Conservation (phyloP, 2,113 vertebrate genomes). For the Hippolais icterina region DNA sequence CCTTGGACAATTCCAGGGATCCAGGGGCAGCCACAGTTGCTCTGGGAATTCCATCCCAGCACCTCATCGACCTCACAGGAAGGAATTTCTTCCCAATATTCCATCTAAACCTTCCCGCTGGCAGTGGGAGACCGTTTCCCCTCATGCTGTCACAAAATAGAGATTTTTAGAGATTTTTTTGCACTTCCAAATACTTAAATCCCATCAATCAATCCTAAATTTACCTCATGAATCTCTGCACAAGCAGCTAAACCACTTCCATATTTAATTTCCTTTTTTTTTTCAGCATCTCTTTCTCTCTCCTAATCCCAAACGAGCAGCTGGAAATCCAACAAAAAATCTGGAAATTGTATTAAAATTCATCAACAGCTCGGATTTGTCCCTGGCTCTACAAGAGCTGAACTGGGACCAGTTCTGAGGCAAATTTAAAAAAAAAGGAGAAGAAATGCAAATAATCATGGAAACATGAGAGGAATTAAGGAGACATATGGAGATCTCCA, state of each 20-base stretch:
- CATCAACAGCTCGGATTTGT: background rate
- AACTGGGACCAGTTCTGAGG: background rate
- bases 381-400: background rate
- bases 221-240: background rate
- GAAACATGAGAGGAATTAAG: slow-evolving; percentile 46
- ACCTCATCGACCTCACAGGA: background rate
- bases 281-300: background rate
- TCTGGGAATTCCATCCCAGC: background rate
- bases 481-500: slow-evolving; percentile 37
- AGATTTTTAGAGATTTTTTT: background rate
- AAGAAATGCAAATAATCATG: background rate
- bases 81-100: background rate
- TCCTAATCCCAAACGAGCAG: background rate
- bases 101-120: background rate
- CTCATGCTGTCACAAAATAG: background rate
- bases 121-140: background rate
- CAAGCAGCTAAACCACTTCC: background rate
- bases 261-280: background rate
- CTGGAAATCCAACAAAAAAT: background rate
- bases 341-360: background rate
- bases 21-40: background rate
- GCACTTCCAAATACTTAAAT: background rate
- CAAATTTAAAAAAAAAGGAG: background rate
- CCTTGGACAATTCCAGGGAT: background rate
- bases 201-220: background rate